Conservation (phyloP, 2,113 vertebrate genomes). For the Boulengeromyrus knoepffleri region DNA sequence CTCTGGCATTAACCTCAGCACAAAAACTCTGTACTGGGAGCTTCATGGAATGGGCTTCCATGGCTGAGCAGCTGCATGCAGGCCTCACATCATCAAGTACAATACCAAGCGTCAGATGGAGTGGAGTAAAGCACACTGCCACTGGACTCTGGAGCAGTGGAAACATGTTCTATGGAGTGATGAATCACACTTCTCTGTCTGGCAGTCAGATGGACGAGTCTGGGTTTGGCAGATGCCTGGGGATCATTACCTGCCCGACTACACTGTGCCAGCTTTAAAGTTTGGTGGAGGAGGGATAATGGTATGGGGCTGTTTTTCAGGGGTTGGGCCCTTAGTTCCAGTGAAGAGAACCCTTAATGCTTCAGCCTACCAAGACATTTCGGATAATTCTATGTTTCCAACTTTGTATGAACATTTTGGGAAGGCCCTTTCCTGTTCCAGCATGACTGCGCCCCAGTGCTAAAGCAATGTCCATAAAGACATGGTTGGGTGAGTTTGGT, state of each 20-base stretch:
- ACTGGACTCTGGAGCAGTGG: neutral
- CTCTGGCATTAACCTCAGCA: too few relatives aligned
- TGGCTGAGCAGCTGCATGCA: too few relatives aligned
- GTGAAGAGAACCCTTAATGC: neutral
- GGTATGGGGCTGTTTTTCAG: neutral
- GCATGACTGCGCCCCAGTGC: neutral
- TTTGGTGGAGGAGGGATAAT: neutral
- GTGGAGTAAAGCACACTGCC: neutral
- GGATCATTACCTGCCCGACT: neutral
- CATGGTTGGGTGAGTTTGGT: neutral
- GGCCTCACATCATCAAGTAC: too few relatives aligned
- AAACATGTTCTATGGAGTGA: neutral
- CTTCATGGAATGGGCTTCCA: too few relatives aligned
- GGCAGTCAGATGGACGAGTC: neutral
- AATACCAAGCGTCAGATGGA: too few relatives aligned
- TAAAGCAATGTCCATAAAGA: neutral
- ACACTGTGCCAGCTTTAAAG: neutral
- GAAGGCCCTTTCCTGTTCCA: neutral
- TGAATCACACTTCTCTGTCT: neutral
- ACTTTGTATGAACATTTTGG: neutral
- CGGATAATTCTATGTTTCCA: neutral
- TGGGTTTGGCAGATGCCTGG: neutral
- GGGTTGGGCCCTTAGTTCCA: neutral
- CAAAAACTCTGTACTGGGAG: too few relatives aligned
- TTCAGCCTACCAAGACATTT: neutral